Base-by-base conservation (phyloP, 2,113 vertebrate species). In the Rhynchomys soricoides region DNA sequence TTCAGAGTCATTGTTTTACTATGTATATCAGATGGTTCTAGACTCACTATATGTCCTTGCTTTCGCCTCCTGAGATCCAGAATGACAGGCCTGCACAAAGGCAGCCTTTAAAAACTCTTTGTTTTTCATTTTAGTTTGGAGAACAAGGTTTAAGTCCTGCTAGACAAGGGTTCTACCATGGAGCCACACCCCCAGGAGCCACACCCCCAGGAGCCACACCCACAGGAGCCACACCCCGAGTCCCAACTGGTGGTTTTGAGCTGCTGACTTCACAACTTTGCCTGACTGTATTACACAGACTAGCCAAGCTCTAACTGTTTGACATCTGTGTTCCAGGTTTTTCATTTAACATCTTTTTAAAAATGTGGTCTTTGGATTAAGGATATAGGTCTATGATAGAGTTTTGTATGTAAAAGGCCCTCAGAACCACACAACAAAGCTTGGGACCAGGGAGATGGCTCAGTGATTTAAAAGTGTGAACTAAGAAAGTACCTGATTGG, bases 1-100 rank as follows among this genome's bases (percentile, higher is more conserved):
- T 45, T 87, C 37, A 70, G 86, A 55, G 34, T 3, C 0, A 1
- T 1, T 8, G 13, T 55, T 16, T 88, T 24, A 37, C 5, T 16
- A n/a, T 70, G 45, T 15, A 26, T 24, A n/a, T 50, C 48, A 71
- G 66, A 26, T 19, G 37, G 48, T 88, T 71, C 86, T 88, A 52
- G 48, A 52, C 48, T 16, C 22, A 1, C 37, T 50, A 57, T 22
- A 11, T 24, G 0, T 6, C 1, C 43, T 0, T 40, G 34, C 3
- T 70, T 55, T 70, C 11, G 48, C 48, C 48, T 52, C 19, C 45
- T 70, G 64, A 88, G 22, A 22, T 55, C 7, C 7, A 55, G 48
- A 71, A 7, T 88, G 48, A 40, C 86, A 71, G 24, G 22, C 34
- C 48, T 55, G 1, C 4, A 50, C 48, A 22, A 19, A 11, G 57